Evolutionary conservation across 1,140 invertebrate species (phyloP), one percentile per base, ranked within the genome.

Genomic region (Drosophila azteca): DNA sequence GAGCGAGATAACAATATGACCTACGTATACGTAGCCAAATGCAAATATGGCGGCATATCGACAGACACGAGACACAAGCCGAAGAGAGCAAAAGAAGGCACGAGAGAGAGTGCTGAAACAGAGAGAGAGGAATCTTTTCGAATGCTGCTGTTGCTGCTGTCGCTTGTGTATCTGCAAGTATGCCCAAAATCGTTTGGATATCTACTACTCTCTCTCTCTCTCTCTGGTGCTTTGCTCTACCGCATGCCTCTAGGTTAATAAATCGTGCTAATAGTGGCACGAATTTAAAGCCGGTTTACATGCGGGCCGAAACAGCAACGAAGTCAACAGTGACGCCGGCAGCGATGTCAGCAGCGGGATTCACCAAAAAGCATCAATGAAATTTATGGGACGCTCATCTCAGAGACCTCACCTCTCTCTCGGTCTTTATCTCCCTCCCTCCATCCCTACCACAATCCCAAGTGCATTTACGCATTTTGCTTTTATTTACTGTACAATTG

Each of bases 211-310:
- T 9, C 35, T 39, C 35, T 39, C 59, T 48, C 46, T 49, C 11
- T 20, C 20, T 22, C 46, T 24, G 41, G 41, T 57, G 35, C 41
- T 57, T 53, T 39, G 11, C 35, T 39, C 35, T 39, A 11, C 35
- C 35, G 11, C 35, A 39, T 39, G 61, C 77, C 77, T 87, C 79
- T 89, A 77, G 84, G 83, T 87, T 88, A 87, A 87, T 89, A 87
- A 87, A 87, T 87, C 84, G 83, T 87, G 83, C 83, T 89, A 89
- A 88, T 88, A 87, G 79, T 88, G 84, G 83, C 83, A 87, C 83
- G 83, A 87, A 87, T 87, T 87, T 83, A 77, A 87, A 87, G 83
- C 83, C 83, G 83, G 83, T 87, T 87, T 87, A 68, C 60, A 79
- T 77, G 75, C 53, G 20, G 57, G 11, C 35, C 35, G 35, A 39